These are phyloP conservation scores for Tokudaia muenninki DNA, from an alignment of 2,797 vertebrate species.

Conservation along the genomic window DNA sequence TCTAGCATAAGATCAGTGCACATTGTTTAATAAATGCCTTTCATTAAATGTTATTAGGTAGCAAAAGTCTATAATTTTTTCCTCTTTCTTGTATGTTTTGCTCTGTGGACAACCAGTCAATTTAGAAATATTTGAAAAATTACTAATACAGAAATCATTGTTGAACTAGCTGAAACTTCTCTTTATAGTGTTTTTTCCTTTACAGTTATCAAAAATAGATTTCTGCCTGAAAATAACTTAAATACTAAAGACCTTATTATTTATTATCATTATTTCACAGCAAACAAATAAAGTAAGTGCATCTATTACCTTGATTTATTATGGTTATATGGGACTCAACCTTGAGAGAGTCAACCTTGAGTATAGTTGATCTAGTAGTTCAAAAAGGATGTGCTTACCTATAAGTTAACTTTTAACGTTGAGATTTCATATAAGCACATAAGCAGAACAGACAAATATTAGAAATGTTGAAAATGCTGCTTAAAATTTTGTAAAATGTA, in stretches of 20 bases:
- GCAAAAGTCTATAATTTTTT: background rate
- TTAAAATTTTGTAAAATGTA: background rate
- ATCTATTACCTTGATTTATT: conserved; percentile 3
- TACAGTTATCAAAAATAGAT: background rate
- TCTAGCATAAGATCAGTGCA: background rate
- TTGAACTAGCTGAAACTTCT: background rate
- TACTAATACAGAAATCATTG: background rate
- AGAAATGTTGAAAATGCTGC: background rate
- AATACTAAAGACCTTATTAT: background rate
- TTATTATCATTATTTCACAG: background rate
- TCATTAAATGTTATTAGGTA: background rate
- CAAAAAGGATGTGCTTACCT: background rate
- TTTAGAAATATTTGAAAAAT: background rate
- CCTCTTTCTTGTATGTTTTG: background rate
- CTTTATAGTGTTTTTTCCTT: background rate
- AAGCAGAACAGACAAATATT: background rate
- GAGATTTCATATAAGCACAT: background rate
- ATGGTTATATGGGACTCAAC: background rate
- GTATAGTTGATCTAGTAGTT: background rate
- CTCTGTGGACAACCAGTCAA: background rate
- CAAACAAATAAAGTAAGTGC: background rate
- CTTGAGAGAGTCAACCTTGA: background rate
- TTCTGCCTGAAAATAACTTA: background rate
- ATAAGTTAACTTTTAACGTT: background rate
- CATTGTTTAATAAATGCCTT: background rate